Percentiles rank a stretch among this genome's conserved stretches.
Evolutionary conservation across 92 coral and sea anemone species (phyloP).

Genomic region (Porites evermanni): DNA sequence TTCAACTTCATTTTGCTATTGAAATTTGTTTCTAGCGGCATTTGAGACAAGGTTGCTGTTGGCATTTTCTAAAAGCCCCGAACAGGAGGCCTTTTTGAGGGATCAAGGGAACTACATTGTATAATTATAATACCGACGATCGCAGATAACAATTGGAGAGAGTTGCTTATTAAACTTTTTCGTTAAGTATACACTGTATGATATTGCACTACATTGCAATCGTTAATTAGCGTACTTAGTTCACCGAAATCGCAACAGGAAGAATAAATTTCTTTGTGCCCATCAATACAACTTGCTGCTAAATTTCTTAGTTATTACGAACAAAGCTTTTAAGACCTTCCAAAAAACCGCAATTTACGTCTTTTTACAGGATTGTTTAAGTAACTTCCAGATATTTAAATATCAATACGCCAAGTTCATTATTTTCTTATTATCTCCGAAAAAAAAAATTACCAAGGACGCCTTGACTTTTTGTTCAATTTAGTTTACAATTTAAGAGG

Average conservation of each 20-base stretch:
- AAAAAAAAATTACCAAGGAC: not conserved
- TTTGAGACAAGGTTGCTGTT: too few species aligned
- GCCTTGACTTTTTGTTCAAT: not conserved
- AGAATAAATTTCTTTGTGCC: not conserved
- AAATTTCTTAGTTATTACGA: not conserved
- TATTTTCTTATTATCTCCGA: not conserved
- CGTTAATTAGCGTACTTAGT: not conserved
- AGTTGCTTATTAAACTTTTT: not conserved
- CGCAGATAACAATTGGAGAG: not conserved
- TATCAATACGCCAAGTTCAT: not conserved
- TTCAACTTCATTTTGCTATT: too few species aligned
- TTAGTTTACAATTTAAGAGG: not conserved
- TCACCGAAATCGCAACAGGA: not conserved
- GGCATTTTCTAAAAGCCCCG: too few species aligned
- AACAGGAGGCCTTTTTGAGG: too few species aligned
- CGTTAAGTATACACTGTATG: not conserved
- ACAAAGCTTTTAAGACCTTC: slow-evolving; percentile 7
- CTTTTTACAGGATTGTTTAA: not conserved
- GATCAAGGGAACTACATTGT: too few species aligned
- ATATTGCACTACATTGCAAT: not conserved
- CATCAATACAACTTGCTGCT: not conserved
- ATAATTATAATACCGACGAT: too few species aligned
- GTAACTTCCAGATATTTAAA: not conserved
- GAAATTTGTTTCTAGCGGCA: too few species aligned
- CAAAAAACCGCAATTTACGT: slow-evolving; percentile 4